A percentile compares a stretch with the other conserved stretches of the same genome.
These are phyloP conservation scores for Tetramorium parvispinum DNA, from an alignment of 1,140 invertebrate species.

Conservation along the genomic window DNA sequence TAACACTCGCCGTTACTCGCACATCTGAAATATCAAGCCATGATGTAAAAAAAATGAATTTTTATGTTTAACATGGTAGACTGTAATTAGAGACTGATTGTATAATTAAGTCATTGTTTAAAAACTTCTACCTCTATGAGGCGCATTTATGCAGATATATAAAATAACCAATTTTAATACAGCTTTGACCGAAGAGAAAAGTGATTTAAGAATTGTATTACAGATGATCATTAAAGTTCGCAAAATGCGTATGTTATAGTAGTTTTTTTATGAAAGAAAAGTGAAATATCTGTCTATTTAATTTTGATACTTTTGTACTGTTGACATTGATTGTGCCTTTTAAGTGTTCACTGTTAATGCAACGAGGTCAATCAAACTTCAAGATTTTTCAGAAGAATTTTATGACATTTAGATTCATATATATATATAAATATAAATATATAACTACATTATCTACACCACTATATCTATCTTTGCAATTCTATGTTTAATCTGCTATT, in stretches of 20 bases:
- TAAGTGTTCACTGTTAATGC: constrained; percentile 72
- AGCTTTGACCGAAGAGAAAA: constrained; percentile 22
- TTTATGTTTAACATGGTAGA: constrained; percentile 46
- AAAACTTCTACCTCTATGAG: constrained; percentile 74
- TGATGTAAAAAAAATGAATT: constrained; percentile 7
- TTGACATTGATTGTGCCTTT: constrained; percentile 82
- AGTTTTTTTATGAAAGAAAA: constrained; percentile 69
- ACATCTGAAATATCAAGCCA: constrained; percentile 25
- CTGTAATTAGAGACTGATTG: constrained; percentile 67
- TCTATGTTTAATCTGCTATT: constrained; percentile 41
- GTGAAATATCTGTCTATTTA: constrained; percentile 60
- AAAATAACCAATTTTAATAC: constrained; percentile 54
- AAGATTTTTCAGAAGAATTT: constrained; percentile 61
- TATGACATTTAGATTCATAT: constrained; percentile 47
- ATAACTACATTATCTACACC: constrained; percentile 7
- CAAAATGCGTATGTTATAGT: constrained; percentile 64
- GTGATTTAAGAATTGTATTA: constrained; percentile 58
- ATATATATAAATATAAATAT: constrained; percentile 37
- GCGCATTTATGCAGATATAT: constrained; percentile 49
- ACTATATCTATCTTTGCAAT: constrained; percentile 41
- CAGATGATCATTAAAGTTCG: constrained; percentile 72
- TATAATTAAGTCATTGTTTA: constrained; percentile 53
- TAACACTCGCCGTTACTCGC: not conserved
- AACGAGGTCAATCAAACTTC: constrained; percentile 59
- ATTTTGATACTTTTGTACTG: constrained; percentile 83